A percentile compares a stretch with the other conserved stretches of the same genome.
Evolutionary conservation across 2,113 vertebrate species (phyloP).

Genomic region (Taurulus bubalis): DNA sequence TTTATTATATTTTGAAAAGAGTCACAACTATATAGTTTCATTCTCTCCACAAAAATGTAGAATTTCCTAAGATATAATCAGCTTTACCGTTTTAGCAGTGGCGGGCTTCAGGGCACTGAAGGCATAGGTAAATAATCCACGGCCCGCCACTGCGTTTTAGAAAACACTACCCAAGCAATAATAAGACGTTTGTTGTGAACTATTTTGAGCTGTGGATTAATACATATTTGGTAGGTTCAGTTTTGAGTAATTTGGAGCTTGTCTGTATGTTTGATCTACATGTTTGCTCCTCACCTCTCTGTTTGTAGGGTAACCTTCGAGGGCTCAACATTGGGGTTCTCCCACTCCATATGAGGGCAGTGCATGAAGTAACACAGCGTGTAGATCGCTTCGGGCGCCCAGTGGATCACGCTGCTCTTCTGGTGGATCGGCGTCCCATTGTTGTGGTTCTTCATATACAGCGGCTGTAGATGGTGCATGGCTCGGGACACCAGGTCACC

Average conservation of each 20-base stretch:
- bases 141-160: too few relatives aligned
- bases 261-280: background rate
- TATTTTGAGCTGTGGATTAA: background rate
- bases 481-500: slow-evolving; percentile 96
- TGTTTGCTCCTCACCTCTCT: slow-evolving; percentile 86
- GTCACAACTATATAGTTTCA: background rate
- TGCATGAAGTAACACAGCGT: slow-evolving; percentile 99
- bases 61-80: background rate
- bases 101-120: too few relatives aligned
- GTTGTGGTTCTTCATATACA: slow-evolving; percentile 90
- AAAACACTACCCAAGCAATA: background rate
- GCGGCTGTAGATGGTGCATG: slow-evolving; percentile 96
- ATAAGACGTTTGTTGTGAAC: background rate
- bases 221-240: background rate
- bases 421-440: slow-evolving; percentile 93
- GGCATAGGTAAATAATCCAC: too few relatives aligned
- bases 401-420: slow-evolving; percentile 88
- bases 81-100: too few relatives aligned
- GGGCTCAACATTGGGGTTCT: slow-evolving; percentile 97
- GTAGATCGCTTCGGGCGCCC: slow-evolving; percentile 96
- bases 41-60: background rate
- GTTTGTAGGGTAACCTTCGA: slow-evolving; percentile 95
- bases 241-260: background rate
- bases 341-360: slow-evolving; percentile 98
- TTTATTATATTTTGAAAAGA: background rate